phyloP scores from a whole-genome alignment of 2,797 vertebrate species.

The Todus mexicanus region DNA sequence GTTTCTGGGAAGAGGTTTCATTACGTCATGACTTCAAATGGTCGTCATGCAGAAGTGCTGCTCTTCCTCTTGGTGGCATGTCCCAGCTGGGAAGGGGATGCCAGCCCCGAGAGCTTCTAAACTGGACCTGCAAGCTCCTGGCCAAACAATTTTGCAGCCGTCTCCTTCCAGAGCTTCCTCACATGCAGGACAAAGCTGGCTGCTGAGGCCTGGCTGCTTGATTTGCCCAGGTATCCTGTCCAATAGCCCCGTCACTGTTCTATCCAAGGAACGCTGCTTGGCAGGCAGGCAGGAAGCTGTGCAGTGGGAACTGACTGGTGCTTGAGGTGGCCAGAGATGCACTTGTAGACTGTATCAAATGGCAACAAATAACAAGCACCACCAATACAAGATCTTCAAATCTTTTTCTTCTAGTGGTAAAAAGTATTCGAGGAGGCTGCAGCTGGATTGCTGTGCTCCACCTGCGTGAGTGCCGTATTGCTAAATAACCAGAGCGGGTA shows the following conservation, averaged over 20 bases:
- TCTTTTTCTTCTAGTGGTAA: background rate
- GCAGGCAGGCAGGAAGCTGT: background rate
- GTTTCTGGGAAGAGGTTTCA: background rate
- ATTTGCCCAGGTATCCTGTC: too few species aligned
- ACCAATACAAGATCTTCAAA: background rate
- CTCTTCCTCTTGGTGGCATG: background rate
- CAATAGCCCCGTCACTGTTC: accelerated
- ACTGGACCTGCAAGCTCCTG: background rate
- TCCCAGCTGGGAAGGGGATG: background rate
- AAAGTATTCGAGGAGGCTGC: background rate
- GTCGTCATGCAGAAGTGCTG: background rate
- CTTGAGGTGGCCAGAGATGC: background rate
- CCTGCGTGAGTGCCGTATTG: background rate
- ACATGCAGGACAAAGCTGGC: accelerated
- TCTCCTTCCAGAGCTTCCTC: background rate
- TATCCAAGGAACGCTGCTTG: too few species aligned
- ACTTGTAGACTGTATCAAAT: background rate
- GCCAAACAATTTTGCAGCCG: background rate
- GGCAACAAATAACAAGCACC: background rate
- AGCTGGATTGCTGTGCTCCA: background rate
- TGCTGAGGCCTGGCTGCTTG: background rate
- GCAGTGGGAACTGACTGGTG: background rate
- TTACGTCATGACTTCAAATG: accelerated
- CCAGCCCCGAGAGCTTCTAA: background rate
- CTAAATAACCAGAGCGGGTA: background rate